Evolutionary conservation across 2,888 invertebrate species (phyloP).

Genomic region (Drosophila siamana): DNA sequence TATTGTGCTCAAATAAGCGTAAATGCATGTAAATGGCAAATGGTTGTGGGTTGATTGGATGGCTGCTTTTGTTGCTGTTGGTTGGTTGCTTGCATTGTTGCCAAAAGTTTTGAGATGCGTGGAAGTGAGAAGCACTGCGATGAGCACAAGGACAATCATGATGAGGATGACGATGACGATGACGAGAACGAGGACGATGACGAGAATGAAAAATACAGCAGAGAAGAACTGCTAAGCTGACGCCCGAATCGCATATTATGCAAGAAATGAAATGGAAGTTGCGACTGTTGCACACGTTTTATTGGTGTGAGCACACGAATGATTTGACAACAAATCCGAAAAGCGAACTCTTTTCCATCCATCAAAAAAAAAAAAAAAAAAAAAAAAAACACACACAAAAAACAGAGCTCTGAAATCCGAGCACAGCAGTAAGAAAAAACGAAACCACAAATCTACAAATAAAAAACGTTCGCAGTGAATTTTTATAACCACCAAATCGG

Average conservation of each 20-base stretch:
- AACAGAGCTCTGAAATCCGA: background rate
- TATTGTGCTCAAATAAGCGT: conserved; percentile 80
- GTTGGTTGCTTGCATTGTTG: conserved; percentile 65
- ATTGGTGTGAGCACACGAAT: conserved; percentile 63
- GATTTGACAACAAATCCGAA: conserved; percentile 74
- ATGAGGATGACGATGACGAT: conserved; percentile 24
- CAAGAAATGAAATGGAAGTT: conserved; percentile 75
- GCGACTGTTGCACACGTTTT: conserved; percentile 71
- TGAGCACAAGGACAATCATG: background rate
- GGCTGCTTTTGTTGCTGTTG: conserved; percentile 16
- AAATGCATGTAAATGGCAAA: conserved; percentile 69
- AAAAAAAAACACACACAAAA: too few relatives aligned
- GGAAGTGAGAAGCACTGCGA: background rate
- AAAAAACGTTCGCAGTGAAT: conserved; percentile 72
- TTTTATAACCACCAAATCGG: conserved; percentile 75
- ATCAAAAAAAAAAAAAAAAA: conserved; percentile 10
- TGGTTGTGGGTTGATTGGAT: conserved; percentile 26
- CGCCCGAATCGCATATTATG: conserved; percentile 60
- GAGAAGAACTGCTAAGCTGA: conserved; percentile 51
- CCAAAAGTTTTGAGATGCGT: conserved; percentile 64
- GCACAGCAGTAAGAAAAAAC: conserved; percentile 9
- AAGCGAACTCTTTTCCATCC: conserved; percentile 18
- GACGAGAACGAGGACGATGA: conserved; percentile 37
- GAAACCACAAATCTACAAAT: conserved; percentile 18
- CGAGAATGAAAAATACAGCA: conserved; percentile 65